Conservation (phyloP, 2,888 invertebrate species). For the Ophion obscuratus region DNA sequence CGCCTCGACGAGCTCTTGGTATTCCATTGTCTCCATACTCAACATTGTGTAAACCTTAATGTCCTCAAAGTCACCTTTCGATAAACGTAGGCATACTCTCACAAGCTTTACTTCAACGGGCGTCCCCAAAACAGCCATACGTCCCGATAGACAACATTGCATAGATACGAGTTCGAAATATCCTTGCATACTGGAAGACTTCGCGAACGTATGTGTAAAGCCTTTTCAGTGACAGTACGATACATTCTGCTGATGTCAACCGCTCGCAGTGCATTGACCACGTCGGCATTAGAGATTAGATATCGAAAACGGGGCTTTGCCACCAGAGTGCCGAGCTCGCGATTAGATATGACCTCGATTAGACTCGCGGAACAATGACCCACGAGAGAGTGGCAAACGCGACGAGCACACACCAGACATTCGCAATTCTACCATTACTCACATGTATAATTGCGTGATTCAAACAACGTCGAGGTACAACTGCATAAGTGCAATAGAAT, state of each 20-base stretch:
- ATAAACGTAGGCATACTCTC: too few species aligned
- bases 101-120: too few species aligned
- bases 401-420: slow-evolving; percentile 12
- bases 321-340: slow-evolving; percentile 59
- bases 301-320: slow-evolving; percentile 65
- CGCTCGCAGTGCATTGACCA: slow-evolving; percentile 65
- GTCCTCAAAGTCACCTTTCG: too few species aligned
- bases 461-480: background rate
- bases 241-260: slow-evolving; percentile 50
- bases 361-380: slow-evolving; percentile 62
- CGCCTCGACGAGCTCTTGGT: too few species aligned
- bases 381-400: slow-evolving; percentile 39
- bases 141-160: too few species aligned
- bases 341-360: slow-evolving; percentile 67
- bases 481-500: background rate
- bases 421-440: slow-evolving; percentile 6
- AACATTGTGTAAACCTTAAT: too few species aligned
- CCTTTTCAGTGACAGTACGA: slow-evolving; percentile 40
- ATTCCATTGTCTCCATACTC: too few species aligned
- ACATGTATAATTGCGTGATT: slow-evolving; percentile 14
- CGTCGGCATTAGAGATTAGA: slow-evolving; percentile 66
- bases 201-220: background rate
- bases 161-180: too few species aligned
- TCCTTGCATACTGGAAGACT: too few species aligned
- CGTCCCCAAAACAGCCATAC: too few species aligned